A percentile compares a stretch with the other conserved stretches of the same genome.
phyloP scores from a whole-genome alignment of 2,797 vertebrate genomes.

The Meriones psammophilus region DNA sequence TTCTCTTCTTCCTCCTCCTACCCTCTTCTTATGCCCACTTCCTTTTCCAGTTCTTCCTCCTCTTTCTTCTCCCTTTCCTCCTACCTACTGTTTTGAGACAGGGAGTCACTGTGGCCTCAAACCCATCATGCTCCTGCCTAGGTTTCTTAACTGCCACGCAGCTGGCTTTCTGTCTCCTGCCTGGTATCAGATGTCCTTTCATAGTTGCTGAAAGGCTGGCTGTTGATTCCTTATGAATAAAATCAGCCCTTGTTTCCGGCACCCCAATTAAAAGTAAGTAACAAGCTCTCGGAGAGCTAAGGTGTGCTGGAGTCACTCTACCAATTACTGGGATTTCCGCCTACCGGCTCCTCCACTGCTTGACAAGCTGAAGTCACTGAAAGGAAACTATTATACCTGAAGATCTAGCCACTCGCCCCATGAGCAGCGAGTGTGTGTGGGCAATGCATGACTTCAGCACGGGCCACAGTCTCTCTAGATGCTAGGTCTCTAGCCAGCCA shows the following conservation, averaged over 20 bases:
- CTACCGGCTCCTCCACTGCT: neutral
- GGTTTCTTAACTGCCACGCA: neutral
- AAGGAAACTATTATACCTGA: neutral
- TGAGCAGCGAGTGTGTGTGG: neutral
- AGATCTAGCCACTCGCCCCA: neutral
- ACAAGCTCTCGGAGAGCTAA: neutral
- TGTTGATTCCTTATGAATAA: slow-evolving; percentile 36
- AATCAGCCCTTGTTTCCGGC: neutral
- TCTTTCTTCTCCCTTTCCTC: neutral
- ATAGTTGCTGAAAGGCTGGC: neutral
- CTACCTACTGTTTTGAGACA: neutral
- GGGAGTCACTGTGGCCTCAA: neutral
- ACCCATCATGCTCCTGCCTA: neutral
- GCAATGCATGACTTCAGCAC: neutral
- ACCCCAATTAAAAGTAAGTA: slow-evolving; percentile 33
- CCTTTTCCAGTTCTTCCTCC: neutral
- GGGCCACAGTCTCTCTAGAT: neutral
- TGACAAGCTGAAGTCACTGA: neutral
- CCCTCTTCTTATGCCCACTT: neutral
- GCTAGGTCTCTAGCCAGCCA: neutral
- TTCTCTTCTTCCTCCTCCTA: neutral
- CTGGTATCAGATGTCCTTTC: neutral
- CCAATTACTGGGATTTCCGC: neutral
- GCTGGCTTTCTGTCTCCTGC: neutral
- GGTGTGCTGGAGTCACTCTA: neutral